These are phyloP conservation scores for Esperia sulphurella DNA, from an alignment of 2,888 invertebrate genomes.

Conservation along the genomic window DNA sequence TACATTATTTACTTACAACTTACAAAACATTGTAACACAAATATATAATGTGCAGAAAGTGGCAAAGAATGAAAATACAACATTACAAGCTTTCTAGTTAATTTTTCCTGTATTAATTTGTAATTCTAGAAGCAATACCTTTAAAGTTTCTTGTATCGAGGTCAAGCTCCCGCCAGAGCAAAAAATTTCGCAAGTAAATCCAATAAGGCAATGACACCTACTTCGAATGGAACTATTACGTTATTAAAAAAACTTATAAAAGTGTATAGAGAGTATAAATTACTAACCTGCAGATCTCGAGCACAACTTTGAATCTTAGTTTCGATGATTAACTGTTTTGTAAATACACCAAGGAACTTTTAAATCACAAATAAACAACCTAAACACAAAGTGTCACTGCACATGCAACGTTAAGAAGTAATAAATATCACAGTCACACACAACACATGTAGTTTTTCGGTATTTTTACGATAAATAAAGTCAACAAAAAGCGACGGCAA, in stretches of 20 bases:
- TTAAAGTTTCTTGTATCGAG: constrained; percentile 30
- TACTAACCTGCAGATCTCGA: neutral
- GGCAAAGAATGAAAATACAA: neutral
- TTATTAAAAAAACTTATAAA: constrained; percentile 9
- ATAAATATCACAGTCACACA: constrained; percentile 43
- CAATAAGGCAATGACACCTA: constrained; percentile 38
- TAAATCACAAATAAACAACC: constrained; percentile 34
- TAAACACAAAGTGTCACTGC: constrained; percentile 12
- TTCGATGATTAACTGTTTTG: neutral
- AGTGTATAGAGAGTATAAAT: neutral
- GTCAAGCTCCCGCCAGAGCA: constrained; percentile 35
- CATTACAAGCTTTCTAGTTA: neutral
- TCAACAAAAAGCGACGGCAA: constrained; percentile 35
- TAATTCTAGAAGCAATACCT: neutral
- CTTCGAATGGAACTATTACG: constrained; percentile 1
- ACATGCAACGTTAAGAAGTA: constrained; percentile 9
- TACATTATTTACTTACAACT: too few relatives aligned
- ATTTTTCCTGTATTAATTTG: neutral
- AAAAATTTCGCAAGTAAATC: constrained; percentile 48
- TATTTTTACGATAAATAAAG: constrained; percentile 11
- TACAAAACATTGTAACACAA: too few relatives aligned
- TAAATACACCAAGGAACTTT: constrained; percentile 10
- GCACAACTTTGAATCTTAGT: neutral
- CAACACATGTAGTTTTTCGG: constrained; percentile 25
- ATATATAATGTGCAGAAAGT: too few relatives aligned